phyloP scores from a whole-genome alignment of 2,888 invertebrate species.

The Cosmorhoe ocellata region DNA sequence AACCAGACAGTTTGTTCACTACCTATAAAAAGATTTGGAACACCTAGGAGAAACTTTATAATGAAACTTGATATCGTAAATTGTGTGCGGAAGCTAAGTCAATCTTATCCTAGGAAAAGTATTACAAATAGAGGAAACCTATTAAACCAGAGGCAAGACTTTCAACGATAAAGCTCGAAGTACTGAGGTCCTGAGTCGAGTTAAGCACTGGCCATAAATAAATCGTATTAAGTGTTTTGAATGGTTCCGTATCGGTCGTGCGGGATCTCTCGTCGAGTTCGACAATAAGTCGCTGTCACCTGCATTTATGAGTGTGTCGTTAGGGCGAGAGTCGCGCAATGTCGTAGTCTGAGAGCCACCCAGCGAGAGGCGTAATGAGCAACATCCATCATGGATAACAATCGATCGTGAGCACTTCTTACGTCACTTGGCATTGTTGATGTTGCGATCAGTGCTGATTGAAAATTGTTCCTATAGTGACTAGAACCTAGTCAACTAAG shows the following conservation, averaged over 20 bases:
- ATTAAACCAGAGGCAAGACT: conserved; percentile 52
- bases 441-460: conserved; percentile 8
- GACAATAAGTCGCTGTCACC: conserved; percentile 68
- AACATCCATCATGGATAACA: conserved; percentile 72
- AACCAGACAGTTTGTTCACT: no score
- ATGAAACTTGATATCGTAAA: no score
- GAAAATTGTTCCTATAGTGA: background rate
- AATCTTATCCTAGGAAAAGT: conserved; percentile 52
- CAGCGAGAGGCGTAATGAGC: conserved; percentile 67
- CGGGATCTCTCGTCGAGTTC: conserved; percentile 61
- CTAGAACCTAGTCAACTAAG: background rate
- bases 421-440: conserved; percentile 35
- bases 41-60: no score
- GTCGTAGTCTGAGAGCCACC: conserved; percentile 57
- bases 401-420: conserved; percentile 56
- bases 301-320: conserved; percentile 65
- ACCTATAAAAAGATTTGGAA: no score
- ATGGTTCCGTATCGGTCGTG: conserved; percentile 61
- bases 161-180: conserved; percentile 54
- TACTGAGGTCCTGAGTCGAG: conserved; percentile 53
- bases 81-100: conserved; percentile 34
- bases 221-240: conserved; percentile 71
- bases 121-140: conserved; percentile 62
- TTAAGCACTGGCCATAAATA: conserved; percentile 73
- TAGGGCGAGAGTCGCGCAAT: conserved; percentile 50